Evolutionary conservation across 2,113 vertebrate species (phyloP).

Genomic region (Pterocles burchelli): DNA sequence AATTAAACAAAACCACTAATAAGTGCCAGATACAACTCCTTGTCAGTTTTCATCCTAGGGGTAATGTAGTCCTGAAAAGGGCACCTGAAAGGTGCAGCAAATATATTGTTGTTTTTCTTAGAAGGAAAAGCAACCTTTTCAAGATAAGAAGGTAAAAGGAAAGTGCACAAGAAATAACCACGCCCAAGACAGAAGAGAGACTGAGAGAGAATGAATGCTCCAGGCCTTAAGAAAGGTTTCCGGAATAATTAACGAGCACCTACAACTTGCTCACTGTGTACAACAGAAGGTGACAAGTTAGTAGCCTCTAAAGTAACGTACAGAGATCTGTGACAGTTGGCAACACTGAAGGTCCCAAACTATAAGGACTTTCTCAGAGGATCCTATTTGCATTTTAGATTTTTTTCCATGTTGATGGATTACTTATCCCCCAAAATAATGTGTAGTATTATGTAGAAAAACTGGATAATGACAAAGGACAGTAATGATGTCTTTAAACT

Average conservation of each 20-base stretch:
- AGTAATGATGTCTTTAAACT: not conserved
- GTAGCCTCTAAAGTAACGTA: not conserved
- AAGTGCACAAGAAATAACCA: not conserved
- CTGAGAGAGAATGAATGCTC: not conserved
- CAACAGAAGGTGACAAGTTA: not conserved
- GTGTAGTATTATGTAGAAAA: not conserved
- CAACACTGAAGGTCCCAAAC: not conserved
- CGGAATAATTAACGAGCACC: not conserved
- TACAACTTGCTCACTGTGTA: accelerated
- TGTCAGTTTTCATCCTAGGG: not conserved
- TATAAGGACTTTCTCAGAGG: not conserved
- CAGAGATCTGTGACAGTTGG: not conserved
- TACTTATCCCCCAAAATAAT: not conserved
- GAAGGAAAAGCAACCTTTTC: not conserved
- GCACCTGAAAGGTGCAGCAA: not conserved
- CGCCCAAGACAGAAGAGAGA: not conserved
- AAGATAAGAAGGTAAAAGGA: not conserved
- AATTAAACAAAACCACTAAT: not conserved
- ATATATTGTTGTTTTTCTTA: not conserved
- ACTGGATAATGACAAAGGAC: not conserved
- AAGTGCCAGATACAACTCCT: not conserved
- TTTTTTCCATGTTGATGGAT: not conserved
- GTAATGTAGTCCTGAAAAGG: not conserved
- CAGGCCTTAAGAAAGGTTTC: not conserved
- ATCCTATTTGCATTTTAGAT: not conserved